phyloP scores from a whole-genome alignment of 2,888 invertebrate species.

The Rotaria socialis region DNA sequence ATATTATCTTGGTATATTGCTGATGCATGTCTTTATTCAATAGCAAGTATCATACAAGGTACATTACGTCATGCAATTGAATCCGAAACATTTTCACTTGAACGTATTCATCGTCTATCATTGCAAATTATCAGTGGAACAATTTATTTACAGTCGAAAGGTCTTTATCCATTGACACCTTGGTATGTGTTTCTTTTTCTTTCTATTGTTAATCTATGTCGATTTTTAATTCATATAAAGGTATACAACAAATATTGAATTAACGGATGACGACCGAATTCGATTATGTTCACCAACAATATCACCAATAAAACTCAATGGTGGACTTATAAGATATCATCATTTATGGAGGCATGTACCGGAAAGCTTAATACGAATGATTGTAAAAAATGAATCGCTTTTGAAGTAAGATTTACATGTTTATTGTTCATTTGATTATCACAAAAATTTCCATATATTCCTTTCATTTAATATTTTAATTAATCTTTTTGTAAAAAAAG shows the following conservation, averaged over 20 bases:
- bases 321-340: background rate
- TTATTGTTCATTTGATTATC: no score
- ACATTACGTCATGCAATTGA: constrained; percentile 11
- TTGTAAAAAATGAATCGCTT: background rate
- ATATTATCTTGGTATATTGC: constrained; percentile 28
- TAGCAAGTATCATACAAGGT: background rate
- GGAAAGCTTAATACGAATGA: constrained; percentile 17
- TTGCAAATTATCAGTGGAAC: constrained; percentile 19
- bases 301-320: constrained; percentile 8
- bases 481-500: no score
- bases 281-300: constrained; percentile 33
- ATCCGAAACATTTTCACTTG: constrained; percentile 11
- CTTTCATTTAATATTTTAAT: no score
- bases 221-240: background rate
- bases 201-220: no score
- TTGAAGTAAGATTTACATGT: background rate
- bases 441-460: no score
- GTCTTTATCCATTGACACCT: constrained; percentile 22
- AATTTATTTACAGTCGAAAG: constrained; percentile 6
- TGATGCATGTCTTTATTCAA: constrained; percentile 31
- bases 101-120: constrained; percentile 25
- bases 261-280: constrained; percentile 13
- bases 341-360: constrained; percentile 30
- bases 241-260: constrained; percentile 35
- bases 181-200: background rate